Percentiles rank a stretch among this genome's conserved stretches.
phyloP scores from a whole-genome alignment of 2,888 invertebrate species.

The Cryptocephalus moraei region DNA sequence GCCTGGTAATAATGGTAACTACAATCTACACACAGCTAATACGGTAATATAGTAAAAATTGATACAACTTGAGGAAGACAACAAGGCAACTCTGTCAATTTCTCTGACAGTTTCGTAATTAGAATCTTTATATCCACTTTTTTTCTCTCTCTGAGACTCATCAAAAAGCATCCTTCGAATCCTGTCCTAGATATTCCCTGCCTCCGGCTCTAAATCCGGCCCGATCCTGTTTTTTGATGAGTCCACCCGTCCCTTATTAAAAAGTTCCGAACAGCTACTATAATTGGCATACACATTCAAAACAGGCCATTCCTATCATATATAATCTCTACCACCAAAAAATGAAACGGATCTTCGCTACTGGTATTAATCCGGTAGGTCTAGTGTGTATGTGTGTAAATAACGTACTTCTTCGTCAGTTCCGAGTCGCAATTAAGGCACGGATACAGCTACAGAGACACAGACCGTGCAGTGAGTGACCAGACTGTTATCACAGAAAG shows the following conservation, averaged over 20 bases:
- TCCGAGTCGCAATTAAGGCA: constrained; percentile 20
- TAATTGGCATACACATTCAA: constrained; percentile 29
- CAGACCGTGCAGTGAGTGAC: constrained; percentile 38
- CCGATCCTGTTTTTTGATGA: constrained; percentile 1
- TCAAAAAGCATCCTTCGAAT: too few species aligned
- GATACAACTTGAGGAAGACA: constrained; percentile 28
- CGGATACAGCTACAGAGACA: constrained; percentile 36
- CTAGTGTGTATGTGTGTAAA: too few species aligned
- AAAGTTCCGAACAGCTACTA: constrained; percentile 19
- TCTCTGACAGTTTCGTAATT: constrained; percentile 9
- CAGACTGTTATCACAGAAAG: constrained; percentile 39
- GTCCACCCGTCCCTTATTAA: constrained; percentile 4
- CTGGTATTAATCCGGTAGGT: not conserved
- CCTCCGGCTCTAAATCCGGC: not conserved
- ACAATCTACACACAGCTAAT: constrained; percentile 14
- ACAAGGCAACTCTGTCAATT: constrained; percentile 30
- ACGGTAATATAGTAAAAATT: not conserved
- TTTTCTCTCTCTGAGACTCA: not conserved
- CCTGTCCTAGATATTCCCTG: too few species aligned
- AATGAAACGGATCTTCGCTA: constrained; percentile 14
- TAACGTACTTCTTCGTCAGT: too few species aligned
- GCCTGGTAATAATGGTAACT: constrained; percentile 22
- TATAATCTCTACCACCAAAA: constrained; percentile 20
- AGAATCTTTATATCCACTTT: not conserved
- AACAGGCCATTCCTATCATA: constrained; percentile 28